Evolutionary conservation across 2,113 vertebrate species (phyloP), one percentile per base, ranked within the genome.

Genomic region (Prunella himalayana): DNA sequence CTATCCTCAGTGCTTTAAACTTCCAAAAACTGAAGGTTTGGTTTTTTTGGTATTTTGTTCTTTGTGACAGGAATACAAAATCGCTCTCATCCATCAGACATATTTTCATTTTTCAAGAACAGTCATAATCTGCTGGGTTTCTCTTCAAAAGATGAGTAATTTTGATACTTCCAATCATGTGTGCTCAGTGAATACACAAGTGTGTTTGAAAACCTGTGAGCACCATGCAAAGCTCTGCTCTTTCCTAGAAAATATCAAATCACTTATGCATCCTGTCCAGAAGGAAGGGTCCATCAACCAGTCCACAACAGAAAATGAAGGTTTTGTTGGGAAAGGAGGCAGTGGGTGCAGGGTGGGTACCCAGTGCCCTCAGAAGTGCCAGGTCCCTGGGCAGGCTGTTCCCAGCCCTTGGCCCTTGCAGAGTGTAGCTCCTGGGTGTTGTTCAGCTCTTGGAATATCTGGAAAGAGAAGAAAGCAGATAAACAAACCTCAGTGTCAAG

Each of bases 361-460:
- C 3, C 23, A 9, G 30, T 27, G 49, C 13, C 6, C 42, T 42
- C 27, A 27, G 21, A 8, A 13, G 6, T 5, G 8, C 12, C 21
- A 18, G 17, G 6, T 33, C 25, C 21, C 33, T 41, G 0, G 5
- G 7, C 50, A 22, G 39, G 16, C 6, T n/a, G 1, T 3, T 7
- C 24, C 41, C 37, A 45, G 7, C n/a, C 7, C n/a, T 4, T 49
- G 64, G 6, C 42, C 37, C 2, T 11, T n/a, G 45, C 2, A 1
- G 20, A 19, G 47, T 2, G 59, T 22, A 18, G 10, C 10, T 31
- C 37, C 31, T 30, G 51, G 20, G 1, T 28, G 61, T 39, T 31
- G 8, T 7, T 54, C 70, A 68, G 56, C 47, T 54, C 27, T 20
- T 15, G 10, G 17, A 19, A 6, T 37, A 12, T 5, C 31, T 21